A percentile compares a stretch with the other conserved stretches of the same genome.
Conservation (phyloP, 2,797 vertebrate species). For the Telmatherina bonti region DNA sequence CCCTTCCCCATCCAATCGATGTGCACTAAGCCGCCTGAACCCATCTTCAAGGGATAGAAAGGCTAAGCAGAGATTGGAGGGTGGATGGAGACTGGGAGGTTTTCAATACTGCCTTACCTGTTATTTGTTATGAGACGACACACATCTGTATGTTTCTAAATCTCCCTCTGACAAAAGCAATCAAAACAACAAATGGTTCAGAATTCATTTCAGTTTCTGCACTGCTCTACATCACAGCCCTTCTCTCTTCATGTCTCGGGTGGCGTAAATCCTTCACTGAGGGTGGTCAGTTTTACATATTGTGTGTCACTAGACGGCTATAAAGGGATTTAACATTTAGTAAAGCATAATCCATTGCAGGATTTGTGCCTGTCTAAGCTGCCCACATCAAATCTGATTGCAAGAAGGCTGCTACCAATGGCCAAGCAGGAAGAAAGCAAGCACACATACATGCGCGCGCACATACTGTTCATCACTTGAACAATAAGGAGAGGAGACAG, state of each 20-base stretch:
- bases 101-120: constrained; percentile 61
- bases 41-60: constrained; percentile 69
- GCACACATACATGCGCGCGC: background rate
- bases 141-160: constrained; percentile 43
- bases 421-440: constrained; percentile 61
- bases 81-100: constrained; percentile 40
- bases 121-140: constrained; percentile 62
- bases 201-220: constrained; percentile 17
- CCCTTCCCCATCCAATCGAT: constrained; percentile 69
- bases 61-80: constrained; percentile 61
- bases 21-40: constrained; percentile 67
- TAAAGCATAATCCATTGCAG: constrained; percentile 82
- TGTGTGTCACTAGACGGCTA: constrained; percentile 85
- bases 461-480: constrained; percentile 58
- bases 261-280: constrained; percentile 78
- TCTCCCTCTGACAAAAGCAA: constrained; percentile 65
- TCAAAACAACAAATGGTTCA: constrained; percentile 55
- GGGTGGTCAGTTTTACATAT: constrained; percentile 87
- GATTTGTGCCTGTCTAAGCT: constrained; percentile 84
- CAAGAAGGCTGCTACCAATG: constrained; percentile 76
- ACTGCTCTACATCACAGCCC: constrained; percentile 32
- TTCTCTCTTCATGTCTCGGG: constrained; percentile 44
- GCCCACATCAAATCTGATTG: constrained; percentile 85
- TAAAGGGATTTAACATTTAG: constrained; percentile 88
- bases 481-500: constrained; percentile 71